These are phyloP conservation scores for Cerceris ruficornis DNA, from an alignment of 2,888 invertebrate species.

Conservation along the genomic window DNA sequence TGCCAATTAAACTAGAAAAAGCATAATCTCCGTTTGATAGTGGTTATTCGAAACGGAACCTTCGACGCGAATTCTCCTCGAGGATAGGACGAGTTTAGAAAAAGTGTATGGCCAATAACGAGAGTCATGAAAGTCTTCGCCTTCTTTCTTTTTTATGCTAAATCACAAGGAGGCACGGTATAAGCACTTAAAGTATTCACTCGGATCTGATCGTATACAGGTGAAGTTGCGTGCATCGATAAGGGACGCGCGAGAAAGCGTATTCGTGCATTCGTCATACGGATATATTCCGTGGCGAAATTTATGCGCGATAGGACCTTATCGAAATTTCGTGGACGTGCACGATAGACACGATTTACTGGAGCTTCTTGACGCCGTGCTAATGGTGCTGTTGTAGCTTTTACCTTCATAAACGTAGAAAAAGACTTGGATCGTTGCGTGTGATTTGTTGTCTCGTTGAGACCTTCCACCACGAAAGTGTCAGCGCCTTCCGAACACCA, in stretches of 20 bases:
- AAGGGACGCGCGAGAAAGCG: constrained; percentile 49
- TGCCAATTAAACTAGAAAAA: neutral
- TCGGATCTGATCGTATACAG: constrained; percentile 56
- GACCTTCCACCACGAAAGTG: neutral
- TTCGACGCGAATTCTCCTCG: too few species aligned
- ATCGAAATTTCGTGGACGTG: constrained; percentile 59
- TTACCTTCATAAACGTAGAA: constrained; percentile 10
- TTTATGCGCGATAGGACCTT: constrained; percentile 51
- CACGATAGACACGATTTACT: constrained; percentile 58
- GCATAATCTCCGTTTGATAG: neutral
- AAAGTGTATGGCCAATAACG: neutral
- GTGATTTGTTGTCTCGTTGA: constrained; percentile 9
- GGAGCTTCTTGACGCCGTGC: constrained; percentile 35
- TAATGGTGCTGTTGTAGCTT: constrained; percentile 26
- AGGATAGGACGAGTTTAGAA: neutral
- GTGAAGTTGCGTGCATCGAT: constrained; percentile 67
- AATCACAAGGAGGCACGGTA: constrained; percentile 55
- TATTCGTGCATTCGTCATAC: constrained; percentile 64
- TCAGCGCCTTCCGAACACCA: neutral
- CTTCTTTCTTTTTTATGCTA: constrained; percentile 14
- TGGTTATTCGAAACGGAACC: neutral
- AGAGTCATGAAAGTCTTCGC: constrained; percentile 4
- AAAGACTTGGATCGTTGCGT: constrained; percentile 27
- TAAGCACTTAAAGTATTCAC: constrained; percentile 63
- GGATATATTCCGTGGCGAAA: constrained; percentile 52